A percentile compares a stretch with the other conserved stretches of the same genome.
These are phyloP conservation scores for Allophyes oxyacanthae DNA, from an alignment of 2,888 invertebrate species.

Conservation along the genomic window DNA sequence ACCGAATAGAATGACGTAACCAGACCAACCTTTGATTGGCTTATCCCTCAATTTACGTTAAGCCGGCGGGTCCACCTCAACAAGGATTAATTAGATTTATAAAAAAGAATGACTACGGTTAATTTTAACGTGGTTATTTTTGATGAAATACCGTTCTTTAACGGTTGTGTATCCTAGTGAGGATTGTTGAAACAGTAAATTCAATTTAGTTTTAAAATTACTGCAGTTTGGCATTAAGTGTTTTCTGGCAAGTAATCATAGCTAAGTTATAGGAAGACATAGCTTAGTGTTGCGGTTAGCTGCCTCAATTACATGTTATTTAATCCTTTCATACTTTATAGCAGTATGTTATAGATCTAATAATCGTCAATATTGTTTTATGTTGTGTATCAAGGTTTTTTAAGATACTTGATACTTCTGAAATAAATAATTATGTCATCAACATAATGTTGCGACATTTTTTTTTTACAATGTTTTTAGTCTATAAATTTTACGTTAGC, in stretches of 20 bases:
- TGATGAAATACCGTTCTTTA: conserved; percentile 21
- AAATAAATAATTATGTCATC: conserved; percentile 39
- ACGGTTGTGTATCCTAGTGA: conserved; percentile 27
- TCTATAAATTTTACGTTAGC: no score
- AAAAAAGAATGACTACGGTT: conserved; percentile 13
- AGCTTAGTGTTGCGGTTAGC: conserved; percentile 30
- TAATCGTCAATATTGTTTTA: neutral
- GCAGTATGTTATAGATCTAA: conserved; percentile 2
- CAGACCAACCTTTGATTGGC: conserved; percentile 29
- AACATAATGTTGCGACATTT: neutral
- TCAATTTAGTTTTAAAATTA: conserved; percentile 5
- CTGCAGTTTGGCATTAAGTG: conserved; percentile 9
- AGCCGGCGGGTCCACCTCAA: conserved; percentile 19
- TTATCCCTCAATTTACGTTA: conserved; percentile 21
- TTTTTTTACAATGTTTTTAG: neutral
- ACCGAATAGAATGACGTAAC: conserved; percentile 19
- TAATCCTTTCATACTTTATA: conserved; percentile 24
- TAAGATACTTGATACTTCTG: conserved; percentile 19
- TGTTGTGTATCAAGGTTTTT: conserved; percentile 16
- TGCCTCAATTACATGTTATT: conserved; percentile 31
- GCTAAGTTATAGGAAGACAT: conserved; percentile 20
- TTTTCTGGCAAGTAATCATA: neutral
- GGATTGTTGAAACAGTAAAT: conserved; percentile 13
- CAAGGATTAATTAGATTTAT: conserved; percentile 39
- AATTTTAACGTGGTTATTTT: conserved; percentile 12